These are phyloP conservation scores for Megalops cyprinoides DNA, from an alignment of 2,797 vertebrate species.

Conservation along the genomic window DNA sequence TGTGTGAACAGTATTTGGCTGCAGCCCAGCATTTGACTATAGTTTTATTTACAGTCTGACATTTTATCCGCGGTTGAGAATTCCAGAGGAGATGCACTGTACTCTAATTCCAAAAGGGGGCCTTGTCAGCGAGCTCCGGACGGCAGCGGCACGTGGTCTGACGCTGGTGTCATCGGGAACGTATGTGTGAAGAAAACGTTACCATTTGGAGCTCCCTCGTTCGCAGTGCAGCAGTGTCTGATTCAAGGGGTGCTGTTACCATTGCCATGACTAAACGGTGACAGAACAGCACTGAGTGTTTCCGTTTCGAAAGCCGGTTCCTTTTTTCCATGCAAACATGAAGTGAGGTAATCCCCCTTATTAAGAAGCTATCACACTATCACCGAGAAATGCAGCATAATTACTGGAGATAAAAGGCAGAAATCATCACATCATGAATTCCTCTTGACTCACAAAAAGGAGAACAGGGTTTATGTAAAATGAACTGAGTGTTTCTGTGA, in stretches of 20 bases:
- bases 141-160: not conserved
- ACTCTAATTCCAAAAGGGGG: conserved; percentile 27
- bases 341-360: conserved; percentile 65
- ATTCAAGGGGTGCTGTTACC: too few species aligned
- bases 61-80: conserved; percentile 39
- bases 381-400: conserved; percentile 62
- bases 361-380: conserved; percentile 68
- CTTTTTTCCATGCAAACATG: conserved; percentile 56
- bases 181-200: not conserved
- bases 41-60: conserved; percentile 28
- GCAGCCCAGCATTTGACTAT: conserved; percentile 16
- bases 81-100: conserved; percentile 28
- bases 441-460: not conserved
- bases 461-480: not conserved
- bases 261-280: too few species aligned
- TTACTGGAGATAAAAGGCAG: conserved; percentile 53
- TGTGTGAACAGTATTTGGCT: conserved; percentile 27
- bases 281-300: too few species aligned
- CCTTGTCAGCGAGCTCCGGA: conserved; percentile 3
- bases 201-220: conserved; percentile 10
- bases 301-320: conserved; percentile 63
- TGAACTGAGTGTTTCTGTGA: too few species aligned
- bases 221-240: conserved; percentile 7
- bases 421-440: not conserved
- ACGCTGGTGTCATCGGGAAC: conserved; percentile 22